phyloP scores from a whole-genome alignment of 2,113 vertebrate species.

The Cynopterus brachyotis region DNA sequence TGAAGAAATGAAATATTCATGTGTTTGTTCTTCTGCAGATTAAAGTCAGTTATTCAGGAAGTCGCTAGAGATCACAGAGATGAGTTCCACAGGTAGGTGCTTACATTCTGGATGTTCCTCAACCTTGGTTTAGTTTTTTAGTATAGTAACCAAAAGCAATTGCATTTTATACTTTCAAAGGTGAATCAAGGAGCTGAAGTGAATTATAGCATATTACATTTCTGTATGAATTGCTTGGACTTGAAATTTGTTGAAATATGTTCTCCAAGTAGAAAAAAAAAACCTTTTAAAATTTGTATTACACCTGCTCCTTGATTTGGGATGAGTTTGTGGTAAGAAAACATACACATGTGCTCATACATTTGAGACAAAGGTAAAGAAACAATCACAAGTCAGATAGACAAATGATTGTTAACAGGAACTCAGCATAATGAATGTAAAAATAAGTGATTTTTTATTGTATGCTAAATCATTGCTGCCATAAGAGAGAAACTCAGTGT shows the following conservation, averaged over 20 bases:
- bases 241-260: not conserved
- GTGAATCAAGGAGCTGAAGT: not conserved
- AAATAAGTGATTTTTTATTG: not conserved
- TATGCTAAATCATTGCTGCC: not conserved
- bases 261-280: not conserved
- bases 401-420: not conserved
- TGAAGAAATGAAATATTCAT: not conserved
- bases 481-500: not conserved
- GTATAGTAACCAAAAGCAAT: not conserved
- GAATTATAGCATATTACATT: not conserved
- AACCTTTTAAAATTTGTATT: not conserved
- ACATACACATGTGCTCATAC: not conserved
- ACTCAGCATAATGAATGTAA: not conserved
- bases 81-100: slow-evolving; percentile 93
- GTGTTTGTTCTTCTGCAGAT: slow-evolving; percentile 81
- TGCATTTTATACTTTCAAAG: not conserved
- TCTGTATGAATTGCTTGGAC: not conserved
- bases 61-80: slow-evolving; percentile 94
- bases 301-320: not conserved
- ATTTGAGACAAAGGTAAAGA: not conserved
- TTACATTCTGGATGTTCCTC: not conserved
- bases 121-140: not conserved
- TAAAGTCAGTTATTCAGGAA: slow-evolving; percentile 94
- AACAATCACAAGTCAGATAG: not conserved
- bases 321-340: not conserved